Evolutionary conservation across 2,113 vertebrate genomes (phyloP).

Genomic region (Periophthalmodon schlosseri): DNA sequence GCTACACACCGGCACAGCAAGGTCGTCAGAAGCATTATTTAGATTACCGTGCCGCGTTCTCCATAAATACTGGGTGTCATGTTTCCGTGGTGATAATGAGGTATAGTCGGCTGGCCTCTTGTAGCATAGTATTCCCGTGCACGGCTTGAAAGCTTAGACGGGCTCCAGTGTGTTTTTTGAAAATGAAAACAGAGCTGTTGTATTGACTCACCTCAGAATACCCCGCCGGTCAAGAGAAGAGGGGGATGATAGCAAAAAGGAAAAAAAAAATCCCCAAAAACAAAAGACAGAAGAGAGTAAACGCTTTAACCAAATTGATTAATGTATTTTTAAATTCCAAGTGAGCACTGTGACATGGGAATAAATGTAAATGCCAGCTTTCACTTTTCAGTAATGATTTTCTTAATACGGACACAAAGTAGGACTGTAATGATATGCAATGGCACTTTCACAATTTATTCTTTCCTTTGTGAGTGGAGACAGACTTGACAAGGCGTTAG

Average conservation of each 20-base stretch:
- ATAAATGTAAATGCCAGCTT: constrained; percentile 54
- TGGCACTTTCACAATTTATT: constrained; percentile 46
- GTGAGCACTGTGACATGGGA: constrained; percentile 42
- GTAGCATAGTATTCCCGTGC: not conserved
- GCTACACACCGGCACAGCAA: not conserved
- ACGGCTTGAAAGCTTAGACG: constrained; percentile 3
- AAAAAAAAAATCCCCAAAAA: constrained; percentile 21
- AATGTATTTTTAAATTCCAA: constrained; percentile 56
- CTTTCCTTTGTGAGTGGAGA: constrained; percentile 35
- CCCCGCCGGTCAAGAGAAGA: constrained; percentile 7
- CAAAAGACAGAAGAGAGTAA: constrained; percentile 18
- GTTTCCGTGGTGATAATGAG: constrained; percentile 3
- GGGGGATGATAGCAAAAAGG: constrained; percentile 12
- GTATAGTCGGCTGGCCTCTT: not conserved
- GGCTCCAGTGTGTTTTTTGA: not conserved
- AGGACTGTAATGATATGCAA: constrained; percentile 39
- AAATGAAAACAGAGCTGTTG: constrained; percentile 17
- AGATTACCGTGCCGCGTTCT: not conserved
- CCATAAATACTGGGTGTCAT: not conserved
- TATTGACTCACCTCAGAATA: constrained; percentile 9
- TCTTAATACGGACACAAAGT: constrained; percentile 53
- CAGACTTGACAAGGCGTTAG: constrained; percentile 52
- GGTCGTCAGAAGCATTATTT: not conserved
- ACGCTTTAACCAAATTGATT: constrained; percentile 49
- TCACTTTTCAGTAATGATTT: constrained; percentile 51